These are phyloP conservation scores for Clarias macrocephalus DNA, from an alignment of 2,113 vertebrate species.

Conservation along the genomic window DNA sequence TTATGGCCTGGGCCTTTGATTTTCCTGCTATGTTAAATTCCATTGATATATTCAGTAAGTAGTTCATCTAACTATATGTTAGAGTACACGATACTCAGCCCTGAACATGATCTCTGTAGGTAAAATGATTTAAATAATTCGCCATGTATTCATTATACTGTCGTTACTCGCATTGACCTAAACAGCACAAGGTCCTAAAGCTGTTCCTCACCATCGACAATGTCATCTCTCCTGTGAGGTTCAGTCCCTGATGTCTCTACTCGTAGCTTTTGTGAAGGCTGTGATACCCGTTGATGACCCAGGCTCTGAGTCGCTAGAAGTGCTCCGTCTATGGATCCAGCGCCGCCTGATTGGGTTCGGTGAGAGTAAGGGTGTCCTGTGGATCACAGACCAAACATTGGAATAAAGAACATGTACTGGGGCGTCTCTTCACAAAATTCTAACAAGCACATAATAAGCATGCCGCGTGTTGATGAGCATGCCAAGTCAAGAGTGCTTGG, in stretches of 20 bases:
- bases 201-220: constrained; percentile 62
- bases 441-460: constrained; percentile 28
- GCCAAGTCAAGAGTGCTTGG: constrained; percentile 31
- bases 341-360: constrained; percentile 56
- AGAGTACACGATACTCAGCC: too few species aligned
- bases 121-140: not conserved
- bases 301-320: constrained; percentile 68
- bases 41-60: too few species aligned
- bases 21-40: too few species aligned
- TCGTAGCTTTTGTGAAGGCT: constrained; percentile 63
- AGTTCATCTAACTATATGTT: too few species aligned
- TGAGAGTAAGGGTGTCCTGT: constrained; percentile 63
- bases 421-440: constrained; percentile 6
- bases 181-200: not conserved
- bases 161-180: not conserved
- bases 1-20: not conserved
- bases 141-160: not conserved
- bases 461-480: not conserved
- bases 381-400: not conserved
- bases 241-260: constrained; percentile 66
- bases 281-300: constrained; percentile 69
- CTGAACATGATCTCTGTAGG: not conserved
- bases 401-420: not conserved
- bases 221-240: constrained; percentile 65
- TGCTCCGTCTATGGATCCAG: constrained; percentile 56